phyloP scores from a whole-genome alignment of 1,140 invertebrate genomes.

The Drosophila bifasciata region DNA sequence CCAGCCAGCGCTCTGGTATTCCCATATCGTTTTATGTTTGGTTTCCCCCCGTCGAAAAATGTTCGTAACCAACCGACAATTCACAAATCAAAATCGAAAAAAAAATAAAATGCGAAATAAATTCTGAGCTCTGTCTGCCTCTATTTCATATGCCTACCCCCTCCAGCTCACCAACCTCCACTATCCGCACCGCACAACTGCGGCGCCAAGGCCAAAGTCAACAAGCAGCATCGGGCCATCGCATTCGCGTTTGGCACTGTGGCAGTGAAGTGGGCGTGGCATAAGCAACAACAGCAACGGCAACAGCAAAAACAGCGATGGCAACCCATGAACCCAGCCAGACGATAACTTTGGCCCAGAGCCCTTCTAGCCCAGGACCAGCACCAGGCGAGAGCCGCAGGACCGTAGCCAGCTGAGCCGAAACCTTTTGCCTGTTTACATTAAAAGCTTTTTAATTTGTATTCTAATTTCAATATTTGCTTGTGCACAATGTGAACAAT shows the following conservation, averaged over 20 bases:
- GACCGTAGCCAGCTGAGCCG: slow-evolving; percentile 16
- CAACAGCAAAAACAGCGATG: not conserved
- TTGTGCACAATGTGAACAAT: slow-evolving; percentile 60
- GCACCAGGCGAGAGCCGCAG: not conserved
- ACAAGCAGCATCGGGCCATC: slow-evolving; percentile 8
- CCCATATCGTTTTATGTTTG: too few relatives aligned
- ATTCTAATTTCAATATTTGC: slow-evolving; percentile 82
- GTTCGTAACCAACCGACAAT: slow-evolving; percentile 12
- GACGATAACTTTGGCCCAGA: slow-evolving; percentile 43
- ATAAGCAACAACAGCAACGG: slow-evolving; percentile 26
- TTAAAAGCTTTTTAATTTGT: slow-evolving; percentile 81
- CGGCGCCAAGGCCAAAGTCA: slow-evolving; percentile 42
- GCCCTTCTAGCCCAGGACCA: too few relatives aligned
- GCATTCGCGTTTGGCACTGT: too few relatives aligned
- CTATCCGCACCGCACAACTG: not conserved
- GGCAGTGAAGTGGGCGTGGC: slow-evolving; percentile 31
- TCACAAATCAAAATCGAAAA: slow-evolving; percentile 58
- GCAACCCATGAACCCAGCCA: slow-evolving; percentile 11
- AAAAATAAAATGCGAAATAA: slow-evolving; percentile 33
- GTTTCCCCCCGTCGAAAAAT: not conserved
- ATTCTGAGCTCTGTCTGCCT: slow-evolving; percentile 1
- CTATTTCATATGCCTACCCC: too few relatives aligned
- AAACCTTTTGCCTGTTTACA: slow-evolving; percentile 76
- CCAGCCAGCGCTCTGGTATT: too few relatives aligned
- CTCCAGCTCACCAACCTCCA: too few relatives aligned